Evolutionary conservation across 2,888 invertebrate genomes (phyloP).

Genomic region (Endotricha flammealis): DNA sequence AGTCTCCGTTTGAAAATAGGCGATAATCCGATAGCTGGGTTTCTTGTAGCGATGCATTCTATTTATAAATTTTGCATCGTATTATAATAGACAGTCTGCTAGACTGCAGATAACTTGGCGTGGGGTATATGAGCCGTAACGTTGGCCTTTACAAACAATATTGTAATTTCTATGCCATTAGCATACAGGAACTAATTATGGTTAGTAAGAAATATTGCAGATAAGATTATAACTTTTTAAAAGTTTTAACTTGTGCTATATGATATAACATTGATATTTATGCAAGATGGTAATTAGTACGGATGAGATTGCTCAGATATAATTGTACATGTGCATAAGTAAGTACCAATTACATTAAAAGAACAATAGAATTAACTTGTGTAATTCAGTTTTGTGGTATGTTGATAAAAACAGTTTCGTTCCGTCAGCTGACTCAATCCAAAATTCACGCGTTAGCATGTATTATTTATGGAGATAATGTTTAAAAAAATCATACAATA

Average conservation of each 20-base stretch:
- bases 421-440: too few relatives aligned
- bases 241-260: conserved; percentile 2
- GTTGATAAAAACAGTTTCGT: too few relatives aligned
- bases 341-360: neutral
- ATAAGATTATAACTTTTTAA: conserved; percentile 28
- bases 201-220: conserved; percentile 21
- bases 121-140: conserved; percentile 49
- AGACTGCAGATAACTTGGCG: conserved; percentile 33
- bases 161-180: conserved; percentile 35
- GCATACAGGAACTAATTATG: conserved; percentile 35
- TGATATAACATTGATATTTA: neutral
- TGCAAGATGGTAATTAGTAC: conserved; percentile 1
- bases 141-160: conserved; percentile 39
- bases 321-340: neutral
- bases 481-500: too few relatives aligned
- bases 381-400: neutral
- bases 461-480: too few relatives aligned
- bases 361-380: neutral
- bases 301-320: neutral
- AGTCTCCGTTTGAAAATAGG: conserved; percentile 6
- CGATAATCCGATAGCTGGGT: conserved; percentile 9
- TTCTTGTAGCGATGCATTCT: conserved; percentile 17
- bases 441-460: too few relatives aligned
- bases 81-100: conserved; percentile 35
- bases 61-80: conserved; percentile 34